Base-by-base conservation (phyloP, 2,888 invertebrate genomes). In the Abrostola triplasia region DNA sequence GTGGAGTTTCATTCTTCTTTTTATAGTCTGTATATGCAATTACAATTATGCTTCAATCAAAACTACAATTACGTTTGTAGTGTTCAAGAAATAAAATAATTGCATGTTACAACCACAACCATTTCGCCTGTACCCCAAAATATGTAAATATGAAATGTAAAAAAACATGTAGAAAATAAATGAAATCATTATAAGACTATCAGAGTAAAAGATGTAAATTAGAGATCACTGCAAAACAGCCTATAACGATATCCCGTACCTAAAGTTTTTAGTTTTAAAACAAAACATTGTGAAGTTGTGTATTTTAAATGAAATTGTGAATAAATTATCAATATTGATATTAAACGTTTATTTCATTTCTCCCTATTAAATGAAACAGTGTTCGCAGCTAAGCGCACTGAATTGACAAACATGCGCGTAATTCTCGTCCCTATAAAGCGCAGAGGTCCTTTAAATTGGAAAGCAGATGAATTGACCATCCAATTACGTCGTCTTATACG, bases 221-320 rank as follows among this genome's bases (percentile, higher is more conserved):
- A 93, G 91, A 82, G 85, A 89, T 90, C 90, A 90, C 86, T 84
- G 84, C 91, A 90, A 84, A 90, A 87, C 88, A 91, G 88, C 90
- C 91, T 90, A 84, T 90, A 88, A 90, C 87, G 87, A 90, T 93
- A 92, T 92, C 91, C 93, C 85, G 90, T 93, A 92, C 91, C 92
- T 92, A 92, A 92, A 90, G 84, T 92, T 93, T 93, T 93, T 93
- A 94, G 92, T 94, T 94, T 84, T 91, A 92, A 93, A 93, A 92
- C 90, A 87, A 89, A 91, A 91, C 90, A 91, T 92, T 93, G 93
- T 94, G 93, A 94, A 93, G 88, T 94, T 94, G 94, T 94, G 94
- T 94, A 94, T 94, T 94, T 94, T 94, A 94, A 93, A 93, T 93
- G 92, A 94, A 94, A 93, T 93, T 94, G 94, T 94, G 92, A 94